Evolutionary conservation across 2,888 invertebrate species (phyloP), one percentile per base, ranked within the genome.

Genomic region (Thereva nobilitata): DNA sequence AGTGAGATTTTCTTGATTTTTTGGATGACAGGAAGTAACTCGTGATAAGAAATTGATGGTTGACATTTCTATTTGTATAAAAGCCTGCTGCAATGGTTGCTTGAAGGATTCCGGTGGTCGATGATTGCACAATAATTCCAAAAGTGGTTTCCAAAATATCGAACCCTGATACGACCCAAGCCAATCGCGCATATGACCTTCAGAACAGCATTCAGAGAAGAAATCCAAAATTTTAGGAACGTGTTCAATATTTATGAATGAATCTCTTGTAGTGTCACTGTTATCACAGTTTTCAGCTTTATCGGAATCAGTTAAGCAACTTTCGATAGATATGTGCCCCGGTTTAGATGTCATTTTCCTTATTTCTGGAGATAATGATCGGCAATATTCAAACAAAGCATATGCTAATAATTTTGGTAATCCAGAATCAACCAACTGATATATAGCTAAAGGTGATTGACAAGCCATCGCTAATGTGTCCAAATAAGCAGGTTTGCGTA

Each of bases 111-210:
- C 72, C n/a, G 45, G 5, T 42, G 83, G 81, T 35, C 86, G 82
- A 50, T 87, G 85, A 75, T 86, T 86, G 76, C 91, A 91, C 38
- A 92, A 84, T 76, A 92, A 83, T 68, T 87, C 86, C 7, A 95
- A 83, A 69, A 95, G 82, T 4, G 92, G 91, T 54, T 88, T 85
- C 95, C 95, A 95, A 82, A 95, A 95, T n/a, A 86, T 84, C 3
- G 89, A 87, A 5, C 93, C 94, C 72, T 91, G 88, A 56, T 84
- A 81, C 0, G 87, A 87, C 9, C 95, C 95, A 54, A 95, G 84
- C 95, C 95, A 95, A 79, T 93, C 92, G 72, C 93, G 89, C 84
- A 95, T 88, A 71, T 87, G 84, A 23, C 89, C 88, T 74, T 93
- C 93, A 34, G 89, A 86, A 76, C 92, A 90, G 67, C 93, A 86